Evolutionary conservation across 37 sponge, comb jelly and placozoan genomes (phyloP).

Genomic region (Cladorhizidae sp.): DNA sequence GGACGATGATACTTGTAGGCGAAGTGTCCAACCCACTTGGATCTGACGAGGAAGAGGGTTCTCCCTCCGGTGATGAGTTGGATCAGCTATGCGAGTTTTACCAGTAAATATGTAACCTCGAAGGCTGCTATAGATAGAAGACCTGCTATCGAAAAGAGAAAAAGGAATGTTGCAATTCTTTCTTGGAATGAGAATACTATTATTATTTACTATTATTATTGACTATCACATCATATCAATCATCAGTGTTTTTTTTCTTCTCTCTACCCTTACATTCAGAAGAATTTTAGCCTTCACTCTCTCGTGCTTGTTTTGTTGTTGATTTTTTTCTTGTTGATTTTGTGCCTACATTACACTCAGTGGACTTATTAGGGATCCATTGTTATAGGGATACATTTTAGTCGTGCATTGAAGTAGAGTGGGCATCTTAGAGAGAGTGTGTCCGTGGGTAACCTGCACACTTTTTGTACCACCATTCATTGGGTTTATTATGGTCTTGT

Average conservation of each 20-base stretch:
- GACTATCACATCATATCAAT: not conserved
- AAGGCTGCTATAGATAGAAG: not conserved
- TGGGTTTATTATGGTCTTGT: too few relatives aligned
- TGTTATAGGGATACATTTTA: too few relatives aligned
- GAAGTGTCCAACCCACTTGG: not conserved
- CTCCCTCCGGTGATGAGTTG: conserved; percentile 19
- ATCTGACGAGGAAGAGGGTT: not conserved
- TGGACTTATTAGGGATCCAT: not conserved
- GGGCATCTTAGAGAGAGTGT: too few relatives aligned
- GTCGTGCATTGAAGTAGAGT: too few relatives aligned
- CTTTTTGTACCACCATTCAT: too few relatives aligned
- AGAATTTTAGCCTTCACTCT: not conserved
- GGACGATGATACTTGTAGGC: not conserved
- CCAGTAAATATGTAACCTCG: conserved; percentile 1
- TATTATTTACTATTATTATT: not conserved
- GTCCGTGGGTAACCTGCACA: too few relatives aligned
- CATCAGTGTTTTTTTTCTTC: not conserved
- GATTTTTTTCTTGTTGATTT: too few relatives aligned
- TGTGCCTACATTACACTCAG: not conserved
- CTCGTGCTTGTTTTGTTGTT: too few relatives aligned
- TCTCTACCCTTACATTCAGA: not conserved
- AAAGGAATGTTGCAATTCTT: not conserved
- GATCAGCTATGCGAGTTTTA: conserved; percentile 44
- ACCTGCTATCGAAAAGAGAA: not conserved
- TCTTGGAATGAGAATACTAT: not conserved